Evolutionary conservation across 2,113 vertebrate genomes (phyloP), one percentile per base, ranked within the genome.

Genomic region (Cinclus cinclus): DNA sequence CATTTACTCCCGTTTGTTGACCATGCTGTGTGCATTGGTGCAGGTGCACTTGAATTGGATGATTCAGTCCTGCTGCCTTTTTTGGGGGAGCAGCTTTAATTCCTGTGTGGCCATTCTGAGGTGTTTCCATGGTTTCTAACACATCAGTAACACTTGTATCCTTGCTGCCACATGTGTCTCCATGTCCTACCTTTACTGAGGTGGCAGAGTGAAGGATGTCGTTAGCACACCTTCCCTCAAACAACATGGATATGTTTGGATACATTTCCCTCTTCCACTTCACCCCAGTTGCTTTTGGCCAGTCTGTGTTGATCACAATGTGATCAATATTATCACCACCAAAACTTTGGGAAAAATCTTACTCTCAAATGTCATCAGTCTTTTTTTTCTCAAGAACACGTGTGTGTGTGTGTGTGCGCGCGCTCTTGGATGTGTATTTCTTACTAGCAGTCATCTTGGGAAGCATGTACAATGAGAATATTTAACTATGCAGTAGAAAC

Each of bases 331-430:
- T 74, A 65, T 73, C 14, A 12, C 25, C 67, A 56, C 31, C 47
- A 58, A 55, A 90, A 33, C 11, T 31, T 46, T 14, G 8, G 15
- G 30, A n/a, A 52, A 56, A 46, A 58, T 3, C 62, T 63, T 74
- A 0, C 31, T 78, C 33, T 70, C 31, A 31, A 44, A 64, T 14
- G 21, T 42, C 21, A 12, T 59, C 13, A 0, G 0, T 60, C n/a
- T n/a, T 2, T 75, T 20, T 50, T 10, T 49, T 10, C 7, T 11
- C 19, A 2, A 41, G 25, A 30, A 31, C 12, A 7, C 42, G 5
- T 46, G 18, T 69, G 7, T 39, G 15, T 59, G 16, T 18, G 8
- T 47, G 6, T 46, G 18, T 69, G 7, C 35, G 15, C 53, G 16
- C 15, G 2, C 13, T 81, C 12, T 44, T 70, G 22, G 33, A 50